Base-by-base conservation (phyloP, 2,113 vertebrate genomes). In the Pseudolaguvia tuberculata region DNA sequence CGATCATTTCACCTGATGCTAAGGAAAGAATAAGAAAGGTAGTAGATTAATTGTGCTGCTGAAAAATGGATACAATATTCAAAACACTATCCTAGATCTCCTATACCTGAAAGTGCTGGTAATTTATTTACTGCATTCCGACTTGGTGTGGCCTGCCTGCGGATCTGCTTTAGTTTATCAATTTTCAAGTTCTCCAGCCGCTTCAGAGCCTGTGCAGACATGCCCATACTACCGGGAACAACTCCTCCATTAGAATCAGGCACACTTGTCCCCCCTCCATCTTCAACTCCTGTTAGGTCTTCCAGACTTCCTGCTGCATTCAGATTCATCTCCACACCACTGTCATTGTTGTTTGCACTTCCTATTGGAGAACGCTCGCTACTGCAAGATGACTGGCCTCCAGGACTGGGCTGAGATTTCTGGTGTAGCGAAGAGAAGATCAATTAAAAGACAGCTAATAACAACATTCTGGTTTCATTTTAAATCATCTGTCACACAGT, bases 331-430 rank as follows among this genome's bases (percentile, higher is more conserved):
- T 99, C 96, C 77, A 99, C 96, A 0, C 96, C 96, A 0, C 96
- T 99, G 87, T 99, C 96, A 0, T 97, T 99, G 86, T 99, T 99
- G 87, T 96, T 94, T 73, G 94, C 89, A 31, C 95, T 98, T 77
- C 96, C 96, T 6, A 97, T 90, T 0, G 96, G 96, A 1, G 97
- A 99, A 47, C 90, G 94, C 81, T 96, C 97, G 0, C 96, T 99
- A 89, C 96, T 99, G 88, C 97, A 98, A 0, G 97, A 98, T 0
- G 96, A 99, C 47, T 97, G 95, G 68, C 92, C 95, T 0, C 96
- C 94, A 0, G 97, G 97, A 70, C 96, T 99, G 53, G 94, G 92
- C 80, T 97, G 95, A 0, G 94, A 93, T 85, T 98, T 99, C 96
- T 98, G 78, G 51, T 73, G 52, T 15, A 50, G 17, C 25, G 25